Conservation (phyloP, 2,888 invertebrate species). For the Amblyjoppa fuscipennis region DNA sequence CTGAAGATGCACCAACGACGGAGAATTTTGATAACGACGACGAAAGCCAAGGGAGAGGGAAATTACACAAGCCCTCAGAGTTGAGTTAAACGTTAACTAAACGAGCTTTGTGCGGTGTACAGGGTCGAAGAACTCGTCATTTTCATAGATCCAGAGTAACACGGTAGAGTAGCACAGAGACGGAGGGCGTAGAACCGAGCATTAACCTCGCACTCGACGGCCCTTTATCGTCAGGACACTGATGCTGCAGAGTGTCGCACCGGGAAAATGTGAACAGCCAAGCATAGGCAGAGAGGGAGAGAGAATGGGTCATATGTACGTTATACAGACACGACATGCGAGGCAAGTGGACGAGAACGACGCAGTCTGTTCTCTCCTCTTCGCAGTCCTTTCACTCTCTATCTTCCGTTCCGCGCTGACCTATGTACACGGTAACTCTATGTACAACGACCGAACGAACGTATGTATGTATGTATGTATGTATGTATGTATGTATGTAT, state of each 20-base stretch:
- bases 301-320: not conserved
- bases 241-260: constrained; percentile 31
- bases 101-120: constrained; percentile 10
- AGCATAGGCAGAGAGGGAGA: not conserved
- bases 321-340: constrained; percentile 7
- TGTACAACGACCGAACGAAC: not conserved
- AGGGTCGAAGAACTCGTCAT: constrained; percentile 18
- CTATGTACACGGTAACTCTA: not conserved
- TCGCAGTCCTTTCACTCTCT: constrained; percentile 7
- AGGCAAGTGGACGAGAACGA: constrained; percentile 8
- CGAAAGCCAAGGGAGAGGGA: not conserved
- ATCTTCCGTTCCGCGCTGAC: constrained; percentile 5
- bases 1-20: too few relatives aligned
- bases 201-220: constrained; percentile 50
- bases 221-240: constrained; percentile 52
- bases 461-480: not conserved
- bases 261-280: constrained; percentile 41
- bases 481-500: not conserved
- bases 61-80: not conserved
- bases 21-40: not conserved
- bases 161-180: constrained; percentile 18
- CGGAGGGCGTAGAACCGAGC: constrained; percentile 13
- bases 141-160: constrained; percentile 7
- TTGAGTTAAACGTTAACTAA: not conserved
- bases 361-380: constrained; percentile 1